A percentile compares a stretch with the other conserved stretches of the same genome.
Evolutionary conservation across 2,888 invertebrate species (phyloP).

Genomic region (Schizotus pectinicornis): DNA sequence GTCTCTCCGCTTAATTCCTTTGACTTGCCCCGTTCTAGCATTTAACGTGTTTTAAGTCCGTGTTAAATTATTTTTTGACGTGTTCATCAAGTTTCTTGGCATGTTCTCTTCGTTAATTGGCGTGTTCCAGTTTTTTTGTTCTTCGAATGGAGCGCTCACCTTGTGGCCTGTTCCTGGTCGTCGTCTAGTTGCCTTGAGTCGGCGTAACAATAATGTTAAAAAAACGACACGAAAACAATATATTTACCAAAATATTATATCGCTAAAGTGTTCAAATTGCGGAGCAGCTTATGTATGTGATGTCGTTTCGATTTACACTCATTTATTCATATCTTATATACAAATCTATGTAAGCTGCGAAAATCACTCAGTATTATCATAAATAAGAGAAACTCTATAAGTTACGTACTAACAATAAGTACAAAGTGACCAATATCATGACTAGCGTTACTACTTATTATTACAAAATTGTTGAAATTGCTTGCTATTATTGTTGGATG

Average conservation of each 20-base stretch:
- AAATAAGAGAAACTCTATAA: constrained; percentile 32
- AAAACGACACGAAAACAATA: background rate
- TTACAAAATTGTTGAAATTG: constrained; percentile 23
- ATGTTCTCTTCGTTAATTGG: too few species aligned
- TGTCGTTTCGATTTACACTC: constrained; percentile 23
- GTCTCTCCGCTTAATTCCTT: too few species aligned
- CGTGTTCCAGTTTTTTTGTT: too few species aligned
- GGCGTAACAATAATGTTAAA: too few species aligned
- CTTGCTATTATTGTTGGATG: constrained; percentile 23
- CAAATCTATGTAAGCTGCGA: constrained; percentile 42
- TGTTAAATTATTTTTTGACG: too few species aligned
- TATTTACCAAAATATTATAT: constrained; percentile 25
- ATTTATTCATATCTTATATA: constrained; percentile 43
- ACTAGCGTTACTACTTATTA: constrained; percentile 24
- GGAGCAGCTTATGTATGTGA: constrained; percentile 29
- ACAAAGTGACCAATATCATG: constrained; percentile 41
- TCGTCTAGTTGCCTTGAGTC: too few species aligned
- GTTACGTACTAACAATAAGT: constrained; percentile 35
- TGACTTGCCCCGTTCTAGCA: too few species aligned
- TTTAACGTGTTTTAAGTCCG: too few species aligned
- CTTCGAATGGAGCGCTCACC: background rate
- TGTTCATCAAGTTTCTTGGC: too few species aligned
- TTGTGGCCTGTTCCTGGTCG: too few species aligned
- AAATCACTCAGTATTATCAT: constrained; percentile 43
- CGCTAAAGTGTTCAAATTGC: constrained; percentile 45